Evolutionary conservation across 2,888 invertebrate species (phyloP).

Genomic region (Spodoptera exigua): DNA sequence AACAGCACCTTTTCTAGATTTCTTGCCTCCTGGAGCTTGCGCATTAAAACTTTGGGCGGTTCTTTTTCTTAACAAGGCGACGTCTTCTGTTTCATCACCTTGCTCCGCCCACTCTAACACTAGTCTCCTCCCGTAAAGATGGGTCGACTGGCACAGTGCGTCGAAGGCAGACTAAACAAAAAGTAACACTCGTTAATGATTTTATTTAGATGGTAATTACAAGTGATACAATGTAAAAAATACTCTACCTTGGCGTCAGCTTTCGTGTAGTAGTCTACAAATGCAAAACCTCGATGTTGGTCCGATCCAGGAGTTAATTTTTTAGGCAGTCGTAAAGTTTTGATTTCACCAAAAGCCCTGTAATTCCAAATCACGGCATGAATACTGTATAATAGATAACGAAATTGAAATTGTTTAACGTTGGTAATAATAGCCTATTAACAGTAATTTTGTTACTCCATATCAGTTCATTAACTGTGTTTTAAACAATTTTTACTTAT

Average conservation of each 20-base stretch:
- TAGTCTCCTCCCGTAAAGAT: conserved; percentile 98
- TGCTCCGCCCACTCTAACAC: conserved; percentile 98
- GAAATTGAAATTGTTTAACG: conserved; percentile 36
- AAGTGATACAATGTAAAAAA: background rate
- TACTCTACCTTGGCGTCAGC: conserved; percentile 95
- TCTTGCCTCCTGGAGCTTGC: conserved; percentile 81
- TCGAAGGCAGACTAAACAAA: conserved; percentile 94
- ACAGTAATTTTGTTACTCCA: conserved; percentile 39
- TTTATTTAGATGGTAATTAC: background rate
- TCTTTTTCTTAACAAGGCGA: conserved; percentile 95
- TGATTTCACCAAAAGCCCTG: conserved; percentile 97
- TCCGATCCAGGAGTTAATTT: conserved; percentile 94
- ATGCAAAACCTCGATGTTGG: conserved; percentile 98
- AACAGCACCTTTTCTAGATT: conserved; percentile 82
- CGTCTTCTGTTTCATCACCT: conserved; percentile 91
- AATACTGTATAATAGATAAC: conserved; percentile 7
- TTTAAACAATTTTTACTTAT: conserved; percentile 21
- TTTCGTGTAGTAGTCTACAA: conserved; percentile 96
- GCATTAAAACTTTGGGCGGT: conserved; percentile 91
- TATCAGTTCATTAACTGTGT: conserved; percentile 48
- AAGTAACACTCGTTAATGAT: no score
- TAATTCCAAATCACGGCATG: conserved; percentile 47
- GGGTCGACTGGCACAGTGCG: conserved; percentile 97
- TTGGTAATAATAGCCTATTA: conserved; percentile 45
- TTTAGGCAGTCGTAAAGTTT: conserved; percentile 96